A percentile compares a stretch with the other conserved stretches of the same genome.
These are phyloP conservation scores for Hemaris fuciformis DNA, from an alignment of 2,888 invertebrate genomes.

Conservation along the genomic window DNA sequence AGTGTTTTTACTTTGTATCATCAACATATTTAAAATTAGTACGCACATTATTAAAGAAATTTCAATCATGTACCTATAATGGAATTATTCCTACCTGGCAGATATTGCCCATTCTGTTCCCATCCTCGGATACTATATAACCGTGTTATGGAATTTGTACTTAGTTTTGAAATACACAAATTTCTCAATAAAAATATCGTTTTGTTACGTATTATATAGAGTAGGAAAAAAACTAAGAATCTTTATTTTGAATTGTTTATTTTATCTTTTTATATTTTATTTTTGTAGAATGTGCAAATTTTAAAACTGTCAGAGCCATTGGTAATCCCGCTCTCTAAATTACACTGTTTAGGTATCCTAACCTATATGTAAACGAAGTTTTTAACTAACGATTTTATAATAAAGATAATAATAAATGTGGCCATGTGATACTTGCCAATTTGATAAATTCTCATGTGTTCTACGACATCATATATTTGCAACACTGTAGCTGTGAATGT, in stretches of 20 bases:
- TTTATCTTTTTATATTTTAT: constrained; percentile 6
- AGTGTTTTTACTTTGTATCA: not conserved
- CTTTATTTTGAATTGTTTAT: constrained; percentile 7
- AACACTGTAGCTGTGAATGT: constrained; percentile 36
- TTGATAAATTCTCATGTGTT: not conserved
- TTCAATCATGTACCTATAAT: not conserved
- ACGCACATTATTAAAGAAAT: not conserved
- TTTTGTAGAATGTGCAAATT: constrained; percentile 6
- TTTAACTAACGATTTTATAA: not conserved
- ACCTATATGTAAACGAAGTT: not conserved
- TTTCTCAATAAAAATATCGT: not conserved
- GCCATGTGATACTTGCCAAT: constrained; percentile 9
- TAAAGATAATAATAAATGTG: not conserved
- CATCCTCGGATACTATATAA: not conserved
- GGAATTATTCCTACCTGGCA: not conserved
- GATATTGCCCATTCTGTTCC: not conserved
- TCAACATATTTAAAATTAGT: not conserved
- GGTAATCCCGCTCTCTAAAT: not conserved
- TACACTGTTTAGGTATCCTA: not conserved
- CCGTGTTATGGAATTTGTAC: not conserved
- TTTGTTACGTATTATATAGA: not conserved
- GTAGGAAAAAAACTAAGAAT: not conserved
- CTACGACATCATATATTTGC: not conserved
- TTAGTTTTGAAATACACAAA: not conserved
- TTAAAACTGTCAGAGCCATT: not conserved